Evolutionary conservation across 2,113 vertebrate species (phyloP).

Genomic region (Pardalotus punctatus): DNA sequence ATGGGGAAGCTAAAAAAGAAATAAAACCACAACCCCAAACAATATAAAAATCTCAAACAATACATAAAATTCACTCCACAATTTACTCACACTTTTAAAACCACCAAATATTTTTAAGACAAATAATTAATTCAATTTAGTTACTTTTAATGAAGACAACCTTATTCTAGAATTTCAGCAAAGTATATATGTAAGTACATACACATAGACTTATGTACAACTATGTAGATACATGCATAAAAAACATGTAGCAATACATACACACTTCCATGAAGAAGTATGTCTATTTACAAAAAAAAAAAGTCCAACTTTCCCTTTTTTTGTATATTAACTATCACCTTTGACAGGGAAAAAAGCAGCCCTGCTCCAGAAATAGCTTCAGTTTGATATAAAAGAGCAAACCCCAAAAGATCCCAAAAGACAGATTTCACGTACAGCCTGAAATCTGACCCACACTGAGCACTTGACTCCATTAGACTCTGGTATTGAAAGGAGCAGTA

Average conservation of each 20-base stretch:
- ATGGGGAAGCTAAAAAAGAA: constrained; percentile 83
- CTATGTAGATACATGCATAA: neutral
- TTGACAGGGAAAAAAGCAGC: neutral
- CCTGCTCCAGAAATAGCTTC: neutral
- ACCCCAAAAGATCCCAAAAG: neutral
- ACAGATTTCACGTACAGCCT: neutral
- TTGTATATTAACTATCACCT: neutral
- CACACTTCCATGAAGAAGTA: neutral
- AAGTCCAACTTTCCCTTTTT: neutral
- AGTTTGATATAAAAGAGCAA: neutral
- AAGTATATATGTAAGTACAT: neutral
- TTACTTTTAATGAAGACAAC: neutral
- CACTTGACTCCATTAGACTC: neutral
- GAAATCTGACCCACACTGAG: neutral
- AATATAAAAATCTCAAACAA: neutral
- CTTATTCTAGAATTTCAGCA: neutral
- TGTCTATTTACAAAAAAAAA: neutral
- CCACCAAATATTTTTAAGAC: neutral
- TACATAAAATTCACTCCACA: neutral
- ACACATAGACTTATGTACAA: neutral
- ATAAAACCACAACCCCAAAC: neutral
- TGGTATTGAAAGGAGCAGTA: neutral
- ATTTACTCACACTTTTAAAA: neutral
- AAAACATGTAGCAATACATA: neutral
- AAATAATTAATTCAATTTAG: neutral